Conservation (phyloP, 2,888 invertebrate genomes). For the Anarsia innoxiella region DNA sequence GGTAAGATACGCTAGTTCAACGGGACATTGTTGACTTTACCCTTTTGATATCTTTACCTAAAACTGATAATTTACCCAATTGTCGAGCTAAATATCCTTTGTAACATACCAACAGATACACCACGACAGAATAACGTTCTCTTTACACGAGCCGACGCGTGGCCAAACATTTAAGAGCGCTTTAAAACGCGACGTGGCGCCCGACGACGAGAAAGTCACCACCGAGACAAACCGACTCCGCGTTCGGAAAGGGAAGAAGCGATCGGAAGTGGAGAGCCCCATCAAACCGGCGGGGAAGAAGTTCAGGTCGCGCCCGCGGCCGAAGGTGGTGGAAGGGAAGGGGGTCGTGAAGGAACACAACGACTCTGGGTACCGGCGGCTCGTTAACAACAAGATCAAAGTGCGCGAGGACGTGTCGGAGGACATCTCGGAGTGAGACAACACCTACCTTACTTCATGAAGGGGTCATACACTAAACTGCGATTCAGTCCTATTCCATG, state of each 20-base stretch:
- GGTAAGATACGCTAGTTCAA: no score
- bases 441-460: no score
- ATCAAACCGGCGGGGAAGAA: constrained; percentile 34
- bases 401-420: constrained; percentile 55
- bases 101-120: constrained; percentile 53
- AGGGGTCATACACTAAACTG: no score
- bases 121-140: constrained; percentile 64
- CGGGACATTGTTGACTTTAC: neutral
- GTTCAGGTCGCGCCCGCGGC: constrained; percentile 31
- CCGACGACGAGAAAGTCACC: constrained; percentile 30
- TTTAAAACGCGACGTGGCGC: constrained; percentile 43
- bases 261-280: no score
- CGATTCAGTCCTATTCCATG: no score
- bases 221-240: constrained; percentile 25
- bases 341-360: constrained; percentile 47
- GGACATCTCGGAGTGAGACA: constrained; percentile 46
- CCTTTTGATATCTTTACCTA: neutral
- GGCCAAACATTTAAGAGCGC: constrained; percentile 66
- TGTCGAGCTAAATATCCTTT: no score
- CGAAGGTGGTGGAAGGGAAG: constrained; percentile 44
- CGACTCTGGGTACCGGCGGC: constrained; percentile 43
- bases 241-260: constrained; percentile 33
- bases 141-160: constrained; percentile 58
- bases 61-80: no score
- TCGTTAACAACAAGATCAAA: constrained; percentile 52